These are phyloP conservation scores for Rhopalosiphum nymphaeae DNA, from an alignment of 2,888 invertebrate species.

Conservation along the genomic window DNA sequence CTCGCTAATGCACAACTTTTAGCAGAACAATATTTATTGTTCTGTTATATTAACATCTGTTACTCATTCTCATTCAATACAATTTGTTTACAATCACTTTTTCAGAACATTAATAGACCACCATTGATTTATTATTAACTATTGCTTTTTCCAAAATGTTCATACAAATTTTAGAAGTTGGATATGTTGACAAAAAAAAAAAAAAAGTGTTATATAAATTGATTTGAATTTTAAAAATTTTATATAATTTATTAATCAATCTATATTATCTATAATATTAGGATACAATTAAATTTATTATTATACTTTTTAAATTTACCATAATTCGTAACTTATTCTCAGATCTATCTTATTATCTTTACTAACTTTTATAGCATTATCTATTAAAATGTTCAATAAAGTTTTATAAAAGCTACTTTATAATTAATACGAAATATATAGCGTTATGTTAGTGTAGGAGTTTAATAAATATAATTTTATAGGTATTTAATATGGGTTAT, in stretches of 20 bases:
- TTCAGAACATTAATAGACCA: neutral
- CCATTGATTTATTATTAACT: neutral
- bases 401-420: neutral
- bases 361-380: neutral
- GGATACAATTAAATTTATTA: neutral
- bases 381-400: neutral
- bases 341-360: neutral
- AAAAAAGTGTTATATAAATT: neutral
- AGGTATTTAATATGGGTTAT: neutral
- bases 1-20: neutral
- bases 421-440: neutral
- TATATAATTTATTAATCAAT: neutral
- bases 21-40: constrained; percentile 16
- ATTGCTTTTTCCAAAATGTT: neutral
- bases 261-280: neutral
- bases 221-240: neutral
- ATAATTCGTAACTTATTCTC: neutral
- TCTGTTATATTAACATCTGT: neutral
- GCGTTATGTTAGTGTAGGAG: neutral
- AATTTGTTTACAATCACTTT: neutral
- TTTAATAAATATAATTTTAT: neutral
- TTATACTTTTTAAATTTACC: neutral
- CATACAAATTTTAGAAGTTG: neutral
- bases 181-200: neutral
- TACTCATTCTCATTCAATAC: constrained; percentile 18